A percentile compares a stretch with the other conserved stretches of the same genome.
phyloP scores from a whole-genome alignment of 2,113 vertebrate species.

The Paratilapia polleni region DNA sequence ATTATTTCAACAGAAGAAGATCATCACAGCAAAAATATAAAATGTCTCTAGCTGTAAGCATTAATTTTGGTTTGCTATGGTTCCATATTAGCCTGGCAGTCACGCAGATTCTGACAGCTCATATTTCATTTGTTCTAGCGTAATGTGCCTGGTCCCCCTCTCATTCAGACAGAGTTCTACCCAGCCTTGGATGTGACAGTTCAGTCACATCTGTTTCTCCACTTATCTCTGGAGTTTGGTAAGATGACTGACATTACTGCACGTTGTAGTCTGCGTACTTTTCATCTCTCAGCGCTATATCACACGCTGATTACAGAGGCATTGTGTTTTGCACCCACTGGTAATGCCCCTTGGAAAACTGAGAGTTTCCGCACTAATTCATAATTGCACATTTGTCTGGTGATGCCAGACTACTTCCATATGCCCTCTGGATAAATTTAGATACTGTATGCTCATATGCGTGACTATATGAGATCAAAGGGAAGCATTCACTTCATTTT shows the following conservation, averaged over 20 bases:
- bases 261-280: not conserved
- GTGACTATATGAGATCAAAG: slow-evolving; percentile 39
- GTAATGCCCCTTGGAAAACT: not conserved
- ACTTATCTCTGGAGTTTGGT: not conserved
- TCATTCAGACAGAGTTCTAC: not conserved
- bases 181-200: not conserved
- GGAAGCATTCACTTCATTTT: slow-evolving; percentile 1
- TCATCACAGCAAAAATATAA: not conserved
- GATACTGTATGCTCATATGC: not conserved
- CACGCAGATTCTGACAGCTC: not conserved
- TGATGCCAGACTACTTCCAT: not conserved
- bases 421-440: not conserved
- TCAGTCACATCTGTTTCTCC: not conserved
- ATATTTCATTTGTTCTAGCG: not conserved
- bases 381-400: not conserved
- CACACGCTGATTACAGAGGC: not conserved
- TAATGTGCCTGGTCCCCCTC: not conserved
- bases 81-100: not conserved
- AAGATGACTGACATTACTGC: not conserved
- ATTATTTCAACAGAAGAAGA: not conserved
- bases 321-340: not conserved
- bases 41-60: not conserved
- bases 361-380: not conserved
- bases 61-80: not conserved
- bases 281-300: not conserved